A percentile compares a stretch with the other conserved stretches of the same genome.
Evolutionary conservation across 2,888 invertebrate genomes (phyloP).

Genomic region (Polietes domitor): DNA sequence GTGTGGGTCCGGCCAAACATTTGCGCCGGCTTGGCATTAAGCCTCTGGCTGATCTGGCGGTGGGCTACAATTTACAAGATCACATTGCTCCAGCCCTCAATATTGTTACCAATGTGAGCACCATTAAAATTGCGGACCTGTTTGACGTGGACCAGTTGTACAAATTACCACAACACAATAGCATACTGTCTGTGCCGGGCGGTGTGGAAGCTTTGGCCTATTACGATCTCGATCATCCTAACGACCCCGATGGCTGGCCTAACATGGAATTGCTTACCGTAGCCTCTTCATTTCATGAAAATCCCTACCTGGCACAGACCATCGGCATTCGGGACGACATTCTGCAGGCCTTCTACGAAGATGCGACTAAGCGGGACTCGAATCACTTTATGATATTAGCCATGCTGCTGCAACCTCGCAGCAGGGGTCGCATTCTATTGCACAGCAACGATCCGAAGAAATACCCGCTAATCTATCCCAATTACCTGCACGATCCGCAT

Average conservation of each 20-base stretch:
- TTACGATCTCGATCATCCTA: conserved; percentile 81
- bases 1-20: conserved; percentile 84
- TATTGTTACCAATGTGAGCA: conserved; percentile 81
- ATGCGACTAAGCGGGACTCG: conserved; percentile 70
- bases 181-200: conserved; percentile 79
- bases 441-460: conserved; percentile 84
- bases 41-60: conserved; percentile 83
- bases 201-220: conserved; percentile 85
- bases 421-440: conserved; percentile 85
- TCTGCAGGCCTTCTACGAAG: conserved; percentile 79
- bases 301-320: conserved; percentile 61
- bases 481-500: conserved; percentile 84
- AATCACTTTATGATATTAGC: conserved; percentile 83
- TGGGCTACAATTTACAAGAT: conserved; percentile 85
- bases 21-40: conserved; percentile 82
- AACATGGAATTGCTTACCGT: no score
- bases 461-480: conserved; percentile 86
- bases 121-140: conserved; percentile 71
- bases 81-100: conserved; percentile 86
- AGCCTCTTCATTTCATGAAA: no score
- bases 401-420: conserved; percentile 85
- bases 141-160: conserved; percentile 55
- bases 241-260: no score
- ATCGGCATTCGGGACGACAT: neutral
- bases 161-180: neutral